Evolutionary conservation across 2,113 vertebrate species (phyloP).

Genomic region (Kryptolebias marmoratus): DNA sequence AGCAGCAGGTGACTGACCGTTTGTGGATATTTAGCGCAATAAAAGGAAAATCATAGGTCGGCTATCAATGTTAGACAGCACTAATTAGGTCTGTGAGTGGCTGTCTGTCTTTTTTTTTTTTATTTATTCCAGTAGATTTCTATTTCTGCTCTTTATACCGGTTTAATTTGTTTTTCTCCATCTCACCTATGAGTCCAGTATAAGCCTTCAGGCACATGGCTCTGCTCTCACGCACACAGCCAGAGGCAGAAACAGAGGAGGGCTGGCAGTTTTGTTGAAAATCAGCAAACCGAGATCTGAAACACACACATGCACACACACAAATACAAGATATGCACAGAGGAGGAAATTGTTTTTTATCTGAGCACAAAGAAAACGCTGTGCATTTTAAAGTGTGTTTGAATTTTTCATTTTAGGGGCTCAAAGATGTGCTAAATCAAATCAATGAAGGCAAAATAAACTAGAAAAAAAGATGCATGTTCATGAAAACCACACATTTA

Average conservation of each 20-base stretch:
- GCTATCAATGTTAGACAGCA: slow-evolving; percentile 6
- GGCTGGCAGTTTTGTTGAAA: slow-evolving; percentile 93
- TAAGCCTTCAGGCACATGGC: slow-evolving; percentile 90
- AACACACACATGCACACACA: slow-evolving; percentile 18
- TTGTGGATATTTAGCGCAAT: slow-evolving; percentile 13
- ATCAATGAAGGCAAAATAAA: slow-evolving; percentile 4
- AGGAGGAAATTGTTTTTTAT: slow-evolving; percentile 30
- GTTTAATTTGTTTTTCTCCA: slow-evolving; percentile 26
- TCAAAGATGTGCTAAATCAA: slow-evolving; percentile 25
- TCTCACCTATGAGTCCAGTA: slow-evolving; percentile 91
- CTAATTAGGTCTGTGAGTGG: slow-evolving; percentile 13
- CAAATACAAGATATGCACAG: slow-evolving; percentile 20
- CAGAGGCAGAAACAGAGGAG: slow-evolving; percentile 70
- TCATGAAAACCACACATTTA: slow-evolving; percentile 1
- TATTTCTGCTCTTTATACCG: slow-evolving; percentile 5
- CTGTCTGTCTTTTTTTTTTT: neutral
- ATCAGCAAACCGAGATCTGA: slow-evolving; percentile 90
- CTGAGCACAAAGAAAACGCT: slow-evolving; percentile 13
- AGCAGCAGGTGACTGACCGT: slow-evolving; percentile 15
- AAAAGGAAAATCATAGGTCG: slow-evolving; percentile 16
- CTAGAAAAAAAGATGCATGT: neutral
- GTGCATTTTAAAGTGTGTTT: slow-evolving; percentile 38
- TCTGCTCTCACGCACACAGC: slow-evolving; percentile 85
- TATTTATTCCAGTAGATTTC: slow-evolving; percentile 3
- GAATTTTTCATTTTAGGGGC: slow-evolving; percentile 29